These are phyloP conservation scores for Ostrea denselamellosa DNA, from an alignment of 1,140 invertebrate genomes.

Conservation along the genomic window DNA sequence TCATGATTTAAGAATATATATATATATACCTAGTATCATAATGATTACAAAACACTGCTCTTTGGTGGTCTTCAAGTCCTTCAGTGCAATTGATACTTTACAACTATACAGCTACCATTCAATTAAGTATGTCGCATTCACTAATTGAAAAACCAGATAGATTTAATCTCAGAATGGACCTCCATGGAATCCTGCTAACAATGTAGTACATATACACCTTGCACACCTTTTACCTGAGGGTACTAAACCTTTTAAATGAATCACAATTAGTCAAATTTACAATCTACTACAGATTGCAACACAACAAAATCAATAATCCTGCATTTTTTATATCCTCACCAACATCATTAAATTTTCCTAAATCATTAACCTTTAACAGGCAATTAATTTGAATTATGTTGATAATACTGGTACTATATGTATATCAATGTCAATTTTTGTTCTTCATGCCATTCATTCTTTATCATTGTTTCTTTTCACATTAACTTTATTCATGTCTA, in stretches of 20 bases:
- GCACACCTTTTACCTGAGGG: neutral
- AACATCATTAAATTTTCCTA: neutral
- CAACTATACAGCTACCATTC: neutral
- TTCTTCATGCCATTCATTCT: too few relatives aligned
- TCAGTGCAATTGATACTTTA: neutral
- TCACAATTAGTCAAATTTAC: neutral
- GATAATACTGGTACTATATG: too few relatives aligned
- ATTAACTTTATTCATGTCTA: neutral
- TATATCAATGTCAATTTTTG: too few relatives aligned
- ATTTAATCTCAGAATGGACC: neutral
- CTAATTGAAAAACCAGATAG: neutral
- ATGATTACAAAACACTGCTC: neutral
- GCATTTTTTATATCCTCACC: neutral
- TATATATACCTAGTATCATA: neutral
- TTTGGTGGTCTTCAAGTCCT: neutral
- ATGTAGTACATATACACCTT: neutral
- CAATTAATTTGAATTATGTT: neutral
- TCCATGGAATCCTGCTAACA: neutral
- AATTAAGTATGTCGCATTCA: neutral
- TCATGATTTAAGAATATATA: too few relatives aligned
- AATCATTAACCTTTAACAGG: neutral
- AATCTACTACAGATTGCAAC: neutral
- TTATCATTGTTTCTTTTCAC: too few relatives aligned
- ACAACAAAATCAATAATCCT: neutral
- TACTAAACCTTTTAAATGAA: neutral